Base-by-base conservation (phyloP, 2,113 vertebrate genomes). In the zebrafish (Danio rerio) region DNA sequence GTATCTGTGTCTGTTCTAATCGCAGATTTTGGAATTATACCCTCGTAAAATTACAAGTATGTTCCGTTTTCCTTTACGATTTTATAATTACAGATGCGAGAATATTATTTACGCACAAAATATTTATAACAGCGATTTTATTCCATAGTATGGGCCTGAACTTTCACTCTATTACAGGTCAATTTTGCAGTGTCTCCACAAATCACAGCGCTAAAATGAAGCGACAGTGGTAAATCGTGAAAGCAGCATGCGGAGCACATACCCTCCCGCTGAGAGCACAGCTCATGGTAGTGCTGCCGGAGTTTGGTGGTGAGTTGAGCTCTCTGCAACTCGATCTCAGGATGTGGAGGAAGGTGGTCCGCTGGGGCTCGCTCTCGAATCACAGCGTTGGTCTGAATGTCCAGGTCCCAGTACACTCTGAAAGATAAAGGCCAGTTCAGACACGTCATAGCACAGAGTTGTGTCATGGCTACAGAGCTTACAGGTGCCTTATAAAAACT, bases 371-470 rank as follows among this genome's bases (percentile, higher is more conserved):
- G 91, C 82, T 98, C 96, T 86, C 96, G 94, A 85, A 99, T 96
- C 86, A 99, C 96, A 0, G 96, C 97, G 0, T 99, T 99, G 61
- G 96, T 99, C 91, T 97, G 98, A 75, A 98, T 89, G 31, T 99
- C 98, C 92, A 99, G 92, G 82, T 99, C 97, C 98, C 98, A 99
- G 86, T 98, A 97, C 6, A 97, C 93, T 84, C 96, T 97, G 81
- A 74, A 84, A 86, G 66, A 0, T 21, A 83, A n/a, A 31, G 91
- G 10, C 9, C 40, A 81, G 18, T 76, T 69, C 52, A 68, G 53
- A 50, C 6, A 84, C 42, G 53, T 47, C 42, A 21, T 4, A 0
- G 40, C 13, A 6, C 21, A 63, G 61, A 63, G 21, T 40, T 6
- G 2, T 5, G 10, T 40, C 21, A 31, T 71, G 20, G 49, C 20